Percentiles rank a stretch among this genome's conserved stretches.
These are phyloP conservation scores for Strix uralensis DNA, from an alignment of 2,113 vertebrate genomes.

Conservation along the genomic window DNA sequence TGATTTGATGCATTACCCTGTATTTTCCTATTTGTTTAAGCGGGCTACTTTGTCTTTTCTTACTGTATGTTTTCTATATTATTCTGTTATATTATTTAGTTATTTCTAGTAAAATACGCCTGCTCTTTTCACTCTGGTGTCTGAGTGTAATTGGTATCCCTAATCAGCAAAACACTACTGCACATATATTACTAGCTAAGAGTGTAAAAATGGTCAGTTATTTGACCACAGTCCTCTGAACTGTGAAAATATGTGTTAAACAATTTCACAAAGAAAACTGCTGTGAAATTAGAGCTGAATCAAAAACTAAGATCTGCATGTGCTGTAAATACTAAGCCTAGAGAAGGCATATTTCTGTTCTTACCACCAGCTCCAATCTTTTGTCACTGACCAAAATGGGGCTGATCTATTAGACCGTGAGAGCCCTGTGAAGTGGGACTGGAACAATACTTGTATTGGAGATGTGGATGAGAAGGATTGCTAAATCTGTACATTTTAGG, in stretches of 20 bases:
- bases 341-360: not conserved
- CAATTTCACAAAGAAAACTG: not conserved
- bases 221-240: not conserved
- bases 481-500: not conserved
- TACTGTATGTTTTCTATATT: too few relatives aligned
- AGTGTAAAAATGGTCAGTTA: not conserved
- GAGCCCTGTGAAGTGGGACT: fast-evolving
- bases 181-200: not conserved
- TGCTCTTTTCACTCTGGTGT: too few relatives aligned
- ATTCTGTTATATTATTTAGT: too few relatives aligned
- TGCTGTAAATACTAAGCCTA: not conserved
- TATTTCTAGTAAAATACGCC: too few relatives aligned
- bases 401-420: not conserved
- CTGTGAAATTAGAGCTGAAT: not conserved
- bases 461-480: not conserved
- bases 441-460: not conserved
- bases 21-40: too few relatives aligned
- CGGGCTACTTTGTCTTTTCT: too few relatives aligned
- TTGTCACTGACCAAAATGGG: not conserved
- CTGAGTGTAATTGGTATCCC: too few relatives aligned
- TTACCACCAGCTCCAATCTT: not conserved
- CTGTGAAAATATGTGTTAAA: not conserved
- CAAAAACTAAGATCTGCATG: not conserved
- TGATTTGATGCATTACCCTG: too few relatives aligned
- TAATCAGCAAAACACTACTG: not conserved